Percentiles rank a stretch among this genome's conserved stretches.
Conservation (phyloP, 2,888 invertebrate genomes). For the Eilema griseolum region DNA sequence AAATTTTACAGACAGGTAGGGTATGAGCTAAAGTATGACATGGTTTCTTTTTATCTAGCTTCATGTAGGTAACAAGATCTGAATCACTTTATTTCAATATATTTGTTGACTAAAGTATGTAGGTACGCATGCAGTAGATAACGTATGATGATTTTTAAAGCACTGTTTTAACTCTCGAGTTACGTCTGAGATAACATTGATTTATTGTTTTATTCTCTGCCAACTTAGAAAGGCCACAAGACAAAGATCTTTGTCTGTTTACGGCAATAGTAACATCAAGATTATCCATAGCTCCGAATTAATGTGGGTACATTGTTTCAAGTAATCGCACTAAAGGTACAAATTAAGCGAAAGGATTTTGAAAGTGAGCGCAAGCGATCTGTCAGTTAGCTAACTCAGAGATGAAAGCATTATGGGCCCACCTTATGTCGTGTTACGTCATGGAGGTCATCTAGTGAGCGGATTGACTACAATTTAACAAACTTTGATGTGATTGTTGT, state of each 20-base stretch:
- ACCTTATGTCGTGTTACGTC: constrained; percentile 56
- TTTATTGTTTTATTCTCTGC: neutral
- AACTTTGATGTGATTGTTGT: constrained; percentile 30
- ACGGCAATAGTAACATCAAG: constrained; percentile 12
- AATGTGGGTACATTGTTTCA: constrained; percentile 27
- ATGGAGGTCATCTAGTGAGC: constrained; percentile 49
- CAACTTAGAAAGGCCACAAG: neutral
- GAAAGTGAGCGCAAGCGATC: constrained; percentile 68
- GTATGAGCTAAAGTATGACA: no score
- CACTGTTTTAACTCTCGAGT: neutral
- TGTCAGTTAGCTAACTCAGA: constrained; percentile 59
- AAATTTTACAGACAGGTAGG: neutral
- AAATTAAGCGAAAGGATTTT: constrained; percentile 68
- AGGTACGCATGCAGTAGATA: no score
- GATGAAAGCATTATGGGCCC: constrained; percentile 64
- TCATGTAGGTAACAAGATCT: neutral
- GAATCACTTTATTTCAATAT: no score
- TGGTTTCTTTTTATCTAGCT: neutral
- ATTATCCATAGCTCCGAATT: constrained; percentile 12
- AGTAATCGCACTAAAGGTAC: constrained; percentile 31
- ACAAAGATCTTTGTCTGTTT: constrained; percentile 10
- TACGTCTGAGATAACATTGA: neutral
- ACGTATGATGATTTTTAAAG: no score
- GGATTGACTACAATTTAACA: constrained; percentile 29
- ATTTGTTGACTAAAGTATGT: no score